These are phyloP conservation scores for Caenorhabditis macrosperma DNA, from an alignment of 2,888 invertebrate species.

Conservation along the genomic window DNA sequence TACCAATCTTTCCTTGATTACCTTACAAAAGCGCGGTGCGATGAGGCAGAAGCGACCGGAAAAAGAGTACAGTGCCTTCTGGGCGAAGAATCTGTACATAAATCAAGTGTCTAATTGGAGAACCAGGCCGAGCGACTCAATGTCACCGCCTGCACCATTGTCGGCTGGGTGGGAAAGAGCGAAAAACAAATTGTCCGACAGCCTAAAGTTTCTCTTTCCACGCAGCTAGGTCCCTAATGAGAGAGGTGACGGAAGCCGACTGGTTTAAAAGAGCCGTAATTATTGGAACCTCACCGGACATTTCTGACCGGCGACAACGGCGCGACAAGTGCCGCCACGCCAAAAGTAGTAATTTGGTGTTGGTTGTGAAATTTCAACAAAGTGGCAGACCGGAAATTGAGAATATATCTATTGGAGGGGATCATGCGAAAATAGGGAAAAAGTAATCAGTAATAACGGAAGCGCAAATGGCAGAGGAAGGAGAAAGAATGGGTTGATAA, in stretches of 20 bases:
- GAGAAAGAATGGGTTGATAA: too few relatives aligned
- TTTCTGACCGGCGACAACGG: background rate
- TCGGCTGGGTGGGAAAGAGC: conserved; percentile 6
- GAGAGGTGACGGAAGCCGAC: conserved; percentile 55
- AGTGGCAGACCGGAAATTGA: conserved; percentile 34
- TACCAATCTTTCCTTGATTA: conserved; percentile 50
- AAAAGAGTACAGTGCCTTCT: background rate
- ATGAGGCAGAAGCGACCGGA: conserved; percentile 38
- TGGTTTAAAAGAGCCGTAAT: conserved; percentile 46
- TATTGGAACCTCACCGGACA: conserved; percentile 38
- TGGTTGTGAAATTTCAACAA: conserved; percentile 1
- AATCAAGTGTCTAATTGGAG: conserved; percentile 34
- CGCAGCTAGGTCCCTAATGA: conserved; percentile 38
- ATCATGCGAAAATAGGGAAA: background rate
- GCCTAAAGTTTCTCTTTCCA: conserved; percentile 18
- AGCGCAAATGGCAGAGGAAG: background rate
- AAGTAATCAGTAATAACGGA: background rate
- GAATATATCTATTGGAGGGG: background rate
- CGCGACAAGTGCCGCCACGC: background rate
- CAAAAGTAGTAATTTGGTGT: background rate
- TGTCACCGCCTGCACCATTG: conserved; percentile 33
- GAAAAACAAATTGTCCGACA: conserved; percentile 28
- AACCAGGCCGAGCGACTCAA: conserved; percentile 18
- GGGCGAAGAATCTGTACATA: conserved; percentile 3
- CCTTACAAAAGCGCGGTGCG: conserved; percentile 52